These are phyloP conservation scores for Conchocele bisecta DNA, from an alignment of 2,888 invertebrate genomes.

Conservation along the genomic window DNA sequence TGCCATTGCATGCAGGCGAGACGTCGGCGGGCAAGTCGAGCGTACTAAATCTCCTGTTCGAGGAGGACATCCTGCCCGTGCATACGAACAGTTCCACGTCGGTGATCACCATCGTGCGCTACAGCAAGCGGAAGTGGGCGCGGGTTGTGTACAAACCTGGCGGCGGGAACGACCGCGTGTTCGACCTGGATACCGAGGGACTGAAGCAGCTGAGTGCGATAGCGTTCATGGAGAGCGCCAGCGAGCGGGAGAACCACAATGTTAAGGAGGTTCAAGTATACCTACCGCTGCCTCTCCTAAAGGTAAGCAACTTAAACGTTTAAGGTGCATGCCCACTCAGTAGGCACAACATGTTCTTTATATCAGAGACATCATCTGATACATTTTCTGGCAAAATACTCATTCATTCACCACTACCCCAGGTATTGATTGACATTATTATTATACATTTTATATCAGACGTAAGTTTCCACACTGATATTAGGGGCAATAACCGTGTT, in stretches of 20 bases:
- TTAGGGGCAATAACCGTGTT: no score
- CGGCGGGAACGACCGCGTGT: slow-evolving; percentile 25
- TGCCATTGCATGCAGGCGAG: slow-evolving; percentile 70
- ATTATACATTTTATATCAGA: no score
- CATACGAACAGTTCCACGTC: slow-evolving; percentile 74
- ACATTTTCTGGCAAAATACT: no score
- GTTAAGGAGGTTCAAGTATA: slow-evolving; percentile 63
- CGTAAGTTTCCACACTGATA: no score
- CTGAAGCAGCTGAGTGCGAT: slow-evolving; percentile 39
- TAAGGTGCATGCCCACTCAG: no score
- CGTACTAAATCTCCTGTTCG: slow-evolving; percentile 73
- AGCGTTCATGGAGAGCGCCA: slow-evolving; percentile 54
- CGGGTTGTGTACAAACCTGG: slow-evolving; percentile 56
- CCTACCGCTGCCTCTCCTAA: slow-evolving; percentile 57
- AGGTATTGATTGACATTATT: no score
- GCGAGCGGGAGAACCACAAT: slow-evolving; percentile 50
- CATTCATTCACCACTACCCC: no score
- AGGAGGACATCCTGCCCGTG: slow-evolving; percentile 68
- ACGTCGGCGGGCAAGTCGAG: slow-evolving; percentile 78
- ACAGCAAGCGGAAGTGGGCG: slow-evolving; percentile 52
- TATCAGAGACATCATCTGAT: no score
- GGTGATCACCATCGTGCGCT: slow-evolving; percentile 68
- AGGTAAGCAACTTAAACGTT: no score
- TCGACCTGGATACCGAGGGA: slow-evolving; percentile 46
- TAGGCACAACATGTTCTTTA: no score